Evolutionary conservation across 2,888 invertebrate species (phyloP).

Genomic region (Pasiphila rectangulata): DNA sequence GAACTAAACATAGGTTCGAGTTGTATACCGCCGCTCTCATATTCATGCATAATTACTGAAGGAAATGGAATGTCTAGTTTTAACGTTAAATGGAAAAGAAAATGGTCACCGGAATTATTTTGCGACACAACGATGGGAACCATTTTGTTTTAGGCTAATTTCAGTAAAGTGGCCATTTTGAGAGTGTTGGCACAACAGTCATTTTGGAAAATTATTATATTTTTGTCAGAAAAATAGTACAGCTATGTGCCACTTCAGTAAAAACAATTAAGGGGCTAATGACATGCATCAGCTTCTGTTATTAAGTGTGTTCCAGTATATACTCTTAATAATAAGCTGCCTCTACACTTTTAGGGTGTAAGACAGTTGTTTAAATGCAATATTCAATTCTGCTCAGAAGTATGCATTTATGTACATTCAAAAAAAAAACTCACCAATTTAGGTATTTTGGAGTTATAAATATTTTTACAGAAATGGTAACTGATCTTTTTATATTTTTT

Average conservation of each 20-base stretch:
- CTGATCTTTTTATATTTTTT: too few species aligned
- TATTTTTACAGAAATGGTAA: too few species aligned
- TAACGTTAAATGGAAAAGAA: conserved; percentile 53
- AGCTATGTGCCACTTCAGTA: neutral
- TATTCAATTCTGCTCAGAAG: too few species aligned
- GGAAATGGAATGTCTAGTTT: conserved; percentile 53
- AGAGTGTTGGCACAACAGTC: conserved; percentile 23
- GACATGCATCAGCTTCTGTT: neutral
- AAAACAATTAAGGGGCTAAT: neutral
- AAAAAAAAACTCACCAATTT: too few species aligned
- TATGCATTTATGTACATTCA: too few species aligned
- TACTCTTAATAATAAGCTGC: too few species aligned
- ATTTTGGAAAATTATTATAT: conserved; percentile 6
- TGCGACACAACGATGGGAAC: conserved; percentile 52
- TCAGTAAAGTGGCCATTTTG: conserved; percentile 21
- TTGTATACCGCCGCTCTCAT: conserved; percentile 10
- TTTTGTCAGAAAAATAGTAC: conserved; percentile 3
- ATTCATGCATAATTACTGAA: conserved; percentile 48
- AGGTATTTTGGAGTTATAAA: too few species aligned
- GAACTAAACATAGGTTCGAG: conserved; percentile 22
- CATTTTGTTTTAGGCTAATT: conserved; percentile 33
- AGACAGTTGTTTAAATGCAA: too few species aligned
- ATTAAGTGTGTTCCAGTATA: too few species aligned
- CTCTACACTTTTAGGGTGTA: too few species aligned
- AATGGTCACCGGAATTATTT: conserved; percentile 44